These are phyloP conservation scores for Cylindroiulus punctatus DNA, from an alignment of 2,888 invertebrate species.

Conservation along the genomic window DNA sequence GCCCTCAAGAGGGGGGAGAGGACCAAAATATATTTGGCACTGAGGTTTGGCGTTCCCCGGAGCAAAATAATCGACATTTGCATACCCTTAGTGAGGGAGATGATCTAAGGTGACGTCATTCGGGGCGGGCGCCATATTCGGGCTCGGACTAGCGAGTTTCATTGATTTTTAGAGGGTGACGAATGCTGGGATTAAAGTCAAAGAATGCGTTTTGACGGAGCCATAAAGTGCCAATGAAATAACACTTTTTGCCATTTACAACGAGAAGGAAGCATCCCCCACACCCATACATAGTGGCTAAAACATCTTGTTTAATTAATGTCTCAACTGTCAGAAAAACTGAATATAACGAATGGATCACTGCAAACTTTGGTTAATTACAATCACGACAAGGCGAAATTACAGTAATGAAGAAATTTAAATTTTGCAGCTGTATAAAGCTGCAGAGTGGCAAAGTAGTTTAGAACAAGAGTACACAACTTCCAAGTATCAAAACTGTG, in stretches of 20 bases:
- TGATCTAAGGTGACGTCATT: constrained; percentile 34
- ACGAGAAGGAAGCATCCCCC: background rate
- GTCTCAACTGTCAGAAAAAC: too few species aligned
- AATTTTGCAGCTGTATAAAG: too few species aligned
- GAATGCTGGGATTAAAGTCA: constrained; percentile 10
- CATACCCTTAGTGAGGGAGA: constrained; percentile 29
- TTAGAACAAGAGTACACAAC: too few species aligned
- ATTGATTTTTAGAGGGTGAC: constrained; percentile 35
- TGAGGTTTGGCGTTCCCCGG: background rate
- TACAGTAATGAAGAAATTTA: too few species aligned
- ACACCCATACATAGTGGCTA: background rate
- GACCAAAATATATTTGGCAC: constrained; percentile 43
- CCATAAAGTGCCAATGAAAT: background rate
- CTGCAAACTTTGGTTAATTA: too few species aligned
- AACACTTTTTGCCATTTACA: background rate
- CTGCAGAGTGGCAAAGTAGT: too few species aligned
- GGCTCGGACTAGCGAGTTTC: constrained; percentile 2
- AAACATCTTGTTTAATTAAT: background rate
- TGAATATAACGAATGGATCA: too few species aligned
- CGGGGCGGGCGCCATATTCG: background rate
- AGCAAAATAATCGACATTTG: constrained; percentile 37
- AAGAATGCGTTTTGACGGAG: background rate
- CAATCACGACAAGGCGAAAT: too few species aligned
- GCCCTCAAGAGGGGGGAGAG: background rate
- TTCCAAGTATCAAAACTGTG: too few species aligned